Evolutionary conservation across 2,797 vertebrate genomes (phyloP), one percentile per base, ranked within the genome.

Genomic region (Lithobates pipiens): DNA sequence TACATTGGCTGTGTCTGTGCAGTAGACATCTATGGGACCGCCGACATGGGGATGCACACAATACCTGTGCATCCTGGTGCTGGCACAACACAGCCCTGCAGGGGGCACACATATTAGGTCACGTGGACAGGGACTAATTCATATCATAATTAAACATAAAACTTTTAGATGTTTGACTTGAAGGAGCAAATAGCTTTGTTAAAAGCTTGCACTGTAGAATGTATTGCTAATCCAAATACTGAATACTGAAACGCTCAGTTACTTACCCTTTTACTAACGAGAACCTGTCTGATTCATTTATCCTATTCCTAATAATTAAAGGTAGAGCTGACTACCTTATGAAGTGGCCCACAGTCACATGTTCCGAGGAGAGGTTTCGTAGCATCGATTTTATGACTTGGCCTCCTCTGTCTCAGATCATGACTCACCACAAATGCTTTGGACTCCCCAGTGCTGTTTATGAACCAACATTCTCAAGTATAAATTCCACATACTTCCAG

Each of bases 371-470:
- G 76, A 73, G 70, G 69, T 79, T 87, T 79, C 76, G 57, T 80
- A 79, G 63, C 71, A 79, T 57, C 76, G 25, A 57, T 70, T 87
- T 83, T 80, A 87, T 75, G 81, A 80, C 34, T 87, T 76, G 72
- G 81, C 81, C 57, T 74, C 70, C 61, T 80, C 34, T 74, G 61
- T 80, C 46, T 69, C 70, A 54, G 39, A 84, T 46, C 76, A 83
- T 87, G 86, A 87, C 81, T 87, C 86, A 86, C 85, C 85, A 86
- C 80, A 80, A 87, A 83, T 69, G 70, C 25, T 75, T 77, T 80
- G 71, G 86, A 87, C 76, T 78, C 77, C 75, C 46, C 81, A 83
- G 46, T 42, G 36, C 23, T 68, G 57, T 70, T 83, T 83, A 74
- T 74, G 42, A 79, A 79, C 57, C 77, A 70, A 73, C 79, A 77